Percentiles rank a stretch among this genome's conserved stretches.
Evolutionary conservation across 2,113 vertebrate species (phyloP).

Genomic region (Cichladusa arquata): DNA sequence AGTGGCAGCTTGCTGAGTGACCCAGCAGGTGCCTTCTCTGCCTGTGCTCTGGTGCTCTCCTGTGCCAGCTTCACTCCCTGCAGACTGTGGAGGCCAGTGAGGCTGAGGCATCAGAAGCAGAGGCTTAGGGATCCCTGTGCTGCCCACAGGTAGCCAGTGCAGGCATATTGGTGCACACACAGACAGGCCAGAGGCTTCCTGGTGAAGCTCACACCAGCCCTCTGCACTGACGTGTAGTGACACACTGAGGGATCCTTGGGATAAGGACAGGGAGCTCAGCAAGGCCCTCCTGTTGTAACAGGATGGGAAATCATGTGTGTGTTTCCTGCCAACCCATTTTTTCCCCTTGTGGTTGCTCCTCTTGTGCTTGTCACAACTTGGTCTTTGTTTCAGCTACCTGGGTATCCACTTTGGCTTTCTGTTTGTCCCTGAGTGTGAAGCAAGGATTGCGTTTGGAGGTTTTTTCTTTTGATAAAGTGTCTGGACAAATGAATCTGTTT

Average conservation of each 20-base stretch:
- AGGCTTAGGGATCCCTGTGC: not conserved
- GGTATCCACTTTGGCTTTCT: not conserved
- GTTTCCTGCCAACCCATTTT: not conserved
- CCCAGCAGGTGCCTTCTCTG: not conserved
- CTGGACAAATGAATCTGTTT: not conserved
- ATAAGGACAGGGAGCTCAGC: not conserved
- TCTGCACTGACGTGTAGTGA: not conserved
- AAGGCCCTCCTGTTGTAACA: not conserved
- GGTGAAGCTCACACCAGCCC: not conserved
- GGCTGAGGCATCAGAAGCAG: not conserved
- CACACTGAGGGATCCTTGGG: too few relatives aligned
- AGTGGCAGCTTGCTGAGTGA: not conserved
- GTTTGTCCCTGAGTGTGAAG: not conserved
- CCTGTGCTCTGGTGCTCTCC: not conserved
- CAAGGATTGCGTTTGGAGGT: not conserved
- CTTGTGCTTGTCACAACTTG: not conserved
- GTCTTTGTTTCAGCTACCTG: not conserved
- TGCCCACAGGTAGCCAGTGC: not conserved
- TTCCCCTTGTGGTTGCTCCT: accelerated
- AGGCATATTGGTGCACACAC: accelerated
- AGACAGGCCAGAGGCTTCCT: not conserved
- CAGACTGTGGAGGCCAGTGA: not conserved
- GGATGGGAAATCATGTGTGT: not conserved
- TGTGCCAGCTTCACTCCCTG: not conserved
- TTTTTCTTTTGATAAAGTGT: not conserved